Evolutionary conservation across 2,888 invertebrate species (phyloP).

Genomic region (Idaea dimidiata): DNA sequence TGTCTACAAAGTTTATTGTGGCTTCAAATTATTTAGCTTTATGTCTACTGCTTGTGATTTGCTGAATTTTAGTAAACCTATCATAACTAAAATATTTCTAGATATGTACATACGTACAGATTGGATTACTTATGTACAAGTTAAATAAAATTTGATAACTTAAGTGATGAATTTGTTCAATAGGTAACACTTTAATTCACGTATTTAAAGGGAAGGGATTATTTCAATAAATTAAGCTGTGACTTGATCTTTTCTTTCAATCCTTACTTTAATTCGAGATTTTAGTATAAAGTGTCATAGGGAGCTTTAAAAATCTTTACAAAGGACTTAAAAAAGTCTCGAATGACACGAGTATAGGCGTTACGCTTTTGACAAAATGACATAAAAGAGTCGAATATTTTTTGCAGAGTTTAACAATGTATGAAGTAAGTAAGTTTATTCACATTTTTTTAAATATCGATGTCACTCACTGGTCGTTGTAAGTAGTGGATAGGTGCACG

Average conservation of each 20-base stretch:
- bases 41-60: too few relatives aligned
- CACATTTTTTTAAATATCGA: background rate
- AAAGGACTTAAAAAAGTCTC: slow-evolving; percentile 46
- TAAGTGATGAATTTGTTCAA: slow-evolving; percentile 4
- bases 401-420: background rate
- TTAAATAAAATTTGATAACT: background rate
- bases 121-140: too few relatives aligned
- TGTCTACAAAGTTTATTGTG: too few relatives aligned
- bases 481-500: background rate
- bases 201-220: slow-evolving; percentile 1
- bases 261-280: slow-evolving; percentile 36
- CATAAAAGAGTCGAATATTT: background rate
- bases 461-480: background rate
- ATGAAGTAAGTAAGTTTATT: background rate
- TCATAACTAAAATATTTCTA: too few relatives aligned
- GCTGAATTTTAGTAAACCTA: too few relatives aligned
- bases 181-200: background rate
- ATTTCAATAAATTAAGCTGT: slow-evolving; percentile 31
- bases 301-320: slow-evolving; percentile 52
- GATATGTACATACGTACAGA: too few relatives aligned
- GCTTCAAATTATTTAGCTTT: too few relatives aligned
- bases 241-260: slow-evolving; percentile 33
- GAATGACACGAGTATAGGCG: slow-evolving; percentile 41
- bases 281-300: slow-evolving; percentile 57
- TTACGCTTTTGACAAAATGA: slow-evolving; percentile 26